Evolutionary conservation across 2,113 vertebrate species (phyloP), one percentile per base, ranked within the genome.

Genomic region (Lamprotornis superbus): DNA sequence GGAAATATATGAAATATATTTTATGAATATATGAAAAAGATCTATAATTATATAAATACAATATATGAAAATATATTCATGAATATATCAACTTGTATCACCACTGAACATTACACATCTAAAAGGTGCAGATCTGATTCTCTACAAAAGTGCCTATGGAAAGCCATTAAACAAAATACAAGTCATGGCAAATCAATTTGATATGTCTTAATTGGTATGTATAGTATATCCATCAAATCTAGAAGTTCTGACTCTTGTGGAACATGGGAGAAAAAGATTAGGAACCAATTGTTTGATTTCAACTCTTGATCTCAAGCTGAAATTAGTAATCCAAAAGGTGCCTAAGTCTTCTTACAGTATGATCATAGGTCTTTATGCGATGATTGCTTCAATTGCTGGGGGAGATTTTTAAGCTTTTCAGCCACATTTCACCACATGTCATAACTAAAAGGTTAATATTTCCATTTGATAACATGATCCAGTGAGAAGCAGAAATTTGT

Each of bases 281-380:
- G 18, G 14, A 44, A 39, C 0, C 0, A 0, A 71, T 20, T 52
- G 12, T 9, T 33, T 46, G 21, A 75, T 52, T 61, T 88, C 52
- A 42, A 56, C n/a, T 31, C 22, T 27, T 19, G 9, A 9, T 76
- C 49, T 86, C 24, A 53, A 87, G 35, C 4, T 55, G 25, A 79
- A 53, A 73, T 80, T 30, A 46, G 18, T 21, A 11, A 79, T 53
- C 31, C 40, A 37, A 49, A 74, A 87, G 27, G 28, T 39, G 9
- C 15, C 21, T 46, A 70, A 50, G 23, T 35, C 13, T 57, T 83
- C 25, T 27, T 28, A 37, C 18, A 11, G 5, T 44, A 60, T 9
- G 27, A 49, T 25, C 2, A 4, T 4, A 46, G 28, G 23, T 87
- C 35, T 40, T 47, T 56, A 83, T 9, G 14, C 2, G 0, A 50